Evolutionary conservation across 2,888 invertebrate species (phyloP).

Genomic region (Ashinkailepas kermadecensis): DNA sequence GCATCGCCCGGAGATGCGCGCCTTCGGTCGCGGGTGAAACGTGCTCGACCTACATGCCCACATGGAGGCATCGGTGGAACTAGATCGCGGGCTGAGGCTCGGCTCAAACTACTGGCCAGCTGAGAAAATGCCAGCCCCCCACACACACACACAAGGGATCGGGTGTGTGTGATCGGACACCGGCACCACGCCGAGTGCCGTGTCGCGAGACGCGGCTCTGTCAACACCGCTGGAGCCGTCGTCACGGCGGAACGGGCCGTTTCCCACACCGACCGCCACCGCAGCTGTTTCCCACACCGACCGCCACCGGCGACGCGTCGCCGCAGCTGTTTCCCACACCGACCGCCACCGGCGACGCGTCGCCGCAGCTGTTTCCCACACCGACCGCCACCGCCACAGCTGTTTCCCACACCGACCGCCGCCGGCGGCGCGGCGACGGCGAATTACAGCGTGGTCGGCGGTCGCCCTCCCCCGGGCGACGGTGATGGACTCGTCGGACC

Average conservation of each 20-base stretch:
- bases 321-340: background rate
- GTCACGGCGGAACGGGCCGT: background rate
- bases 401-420: background rate
- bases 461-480: background rate
- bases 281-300: background rate
- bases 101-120: no score
- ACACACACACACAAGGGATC: no score
- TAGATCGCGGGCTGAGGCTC: no score
- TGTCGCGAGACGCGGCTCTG: no score
- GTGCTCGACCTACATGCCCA: no score
- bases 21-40: no score
- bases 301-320: background rate
- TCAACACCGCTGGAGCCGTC: no score
- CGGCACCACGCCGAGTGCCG: no score
- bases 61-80: no score
- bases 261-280: background rate
- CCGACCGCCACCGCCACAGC: background rate
- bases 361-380: background rate
- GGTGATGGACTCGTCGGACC: background rate
- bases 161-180: no score
- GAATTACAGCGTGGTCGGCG: background rate
- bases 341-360: background rate
- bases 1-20: no score
- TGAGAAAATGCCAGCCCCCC: no score
- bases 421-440: background rate